Evolutionary conservation across 2,888 invertebrate species (phyloP).

Genomic region (Celastrina argiolus): DNA sequence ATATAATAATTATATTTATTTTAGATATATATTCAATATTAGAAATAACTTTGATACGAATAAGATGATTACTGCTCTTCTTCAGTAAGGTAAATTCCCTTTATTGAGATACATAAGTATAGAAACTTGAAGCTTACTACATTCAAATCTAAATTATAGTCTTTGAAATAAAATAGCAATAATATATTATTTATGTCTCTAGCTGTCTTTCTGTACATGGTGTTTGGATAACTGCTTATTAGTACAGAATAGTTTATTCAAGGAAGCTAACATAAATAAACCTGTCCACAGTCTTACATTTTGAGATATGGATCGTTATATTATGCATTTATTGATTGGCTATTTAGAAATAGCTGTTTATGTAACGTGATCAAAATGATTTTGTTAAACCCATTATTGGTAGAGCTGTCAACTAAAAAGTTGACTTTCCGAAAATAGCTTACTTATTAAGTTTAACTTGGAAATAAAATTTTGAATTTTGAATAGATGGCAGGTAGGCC

Average conservation of each 20-base stretch:
- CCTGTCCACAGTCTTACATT: not conserved
- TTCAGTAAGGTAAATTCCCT: no score
- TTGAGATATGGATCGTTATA: not conserved
- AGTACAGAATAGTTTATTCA: not conserved
- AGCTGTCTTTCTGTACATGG: not conserved
- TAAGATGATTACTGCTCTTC: no score
- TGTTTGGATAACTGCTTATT: not conserved
- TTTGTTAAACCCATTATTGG: no score
- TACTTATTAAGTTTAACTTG: no score
- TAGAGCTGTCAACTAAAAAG: no score
- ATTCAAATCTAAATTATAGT: not conserved
- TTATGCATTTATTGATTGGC: not conserved
- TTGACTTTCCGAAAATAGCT: no score
- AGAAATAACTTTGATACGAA: no score
- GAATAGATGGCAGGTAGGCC: no score
- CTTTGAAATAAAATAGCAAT: not conserved
- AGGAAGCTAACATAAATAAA: not conserved
- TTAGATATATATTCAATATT: no score
- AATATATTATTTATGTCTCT: not conserved
- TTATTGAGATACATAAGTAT: not conserved
- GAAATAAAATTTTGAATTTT: no score
- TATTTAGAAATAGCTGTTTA: not conserved
- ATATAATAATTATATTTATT: no score
- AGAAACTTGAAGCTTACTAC: not conserved
- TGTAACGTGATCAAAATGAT: not conserved